Conservation (phyloP, 1,140 invertebrate genomes). For the Drosophila sulfurigaster region DNA sequence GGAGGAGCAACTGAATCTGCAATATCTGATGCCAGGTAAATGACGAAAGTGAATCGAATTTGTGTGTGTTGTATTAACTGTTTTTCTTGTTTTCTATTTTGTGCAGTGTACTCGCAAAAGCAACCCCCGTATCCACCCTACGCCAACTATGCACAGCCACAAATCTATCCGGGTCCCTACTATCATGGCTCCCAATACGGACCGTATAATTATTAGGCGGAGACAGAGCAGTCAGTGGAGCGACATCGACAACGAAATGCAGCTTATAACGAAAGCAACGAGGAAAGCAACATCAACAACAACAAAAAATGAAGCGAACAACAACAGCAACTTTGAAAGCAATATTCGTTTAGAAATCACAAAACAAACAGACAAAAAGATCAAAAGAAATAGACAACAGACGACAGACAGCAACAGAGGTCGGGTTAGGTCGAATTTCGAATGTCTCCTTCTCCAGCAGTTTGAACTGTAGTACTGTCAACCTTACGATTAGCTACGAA, state of each 20-base stretch:
- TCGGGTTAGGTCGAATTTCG: constrained; percentile 22
- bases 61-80: neutral
- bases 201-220: constrained; percentile 93
- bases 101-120: constrained; percentile 95
- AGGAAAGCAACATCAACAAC: constrained; percentile 12
- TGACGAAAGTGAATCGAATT: neutral
- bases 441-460: constrained; percentile 25
- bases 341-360: constrained; percentile 44
- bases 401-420: constrained; percentile 9
- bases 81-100: constrained; percentile 23
- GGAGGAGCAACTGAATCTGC: constrained; percentile 98
- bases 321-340: constrained; percentile 24
- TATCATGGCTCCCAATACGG: constrained; percentile 96
- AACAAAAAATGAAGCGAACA: constrained; percentile 5
- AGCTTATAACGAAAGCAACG: constrained; percentile 29
- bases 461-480: constrained; percentile 21
- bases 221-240: constrained; percentile 2
- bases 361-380: constrained; percentile 21
- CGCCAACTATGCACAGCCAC: constrained; percentile 93
- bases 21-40: constrained; percentile 98
- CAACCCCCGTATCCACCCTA: constrained; percentile 93
- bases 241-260: constrained; percentile 20
- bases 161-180: constrained; percentile 93
- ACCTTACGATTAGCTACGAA: constrained; percentile 13
- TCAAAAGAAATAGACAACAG: constrained; percentile 21